These are phyloP conservation scores for Corythornis leucogaster DNA, from an alignment of 2,797 vertebrate species.

Conservation along the genomic window DNA sequence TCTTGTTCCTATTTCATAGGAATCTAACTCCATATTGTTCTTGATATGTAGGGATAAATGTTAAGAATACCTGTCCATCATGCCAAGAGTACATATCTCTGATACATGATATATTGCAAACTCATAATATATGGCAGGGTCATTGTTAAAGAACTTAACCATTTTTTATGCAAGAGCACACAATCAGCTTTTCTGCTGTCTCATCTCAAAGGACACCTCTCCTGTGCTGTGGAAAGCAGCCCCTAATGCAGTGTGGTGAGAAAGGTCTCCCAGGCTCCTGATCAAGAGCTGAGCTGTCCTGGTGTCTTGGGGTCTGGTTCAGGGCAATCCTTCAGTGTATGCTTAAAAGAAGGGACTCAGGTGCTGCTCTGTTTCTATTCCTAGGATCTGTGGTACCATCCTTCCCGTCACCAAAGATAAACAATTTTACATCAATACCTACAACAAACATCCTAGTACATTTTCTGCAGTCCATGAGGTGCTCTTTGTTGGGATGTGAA, in stretches of 20 bases:
- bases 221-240: background rate
- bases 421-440: background rate
- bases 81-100: no score
- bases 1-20: background rate
- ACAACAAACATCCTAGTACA: background rate
- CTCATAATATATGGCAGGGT: background rate
- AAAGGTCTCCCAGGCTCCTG: background rate
- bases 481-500: background rate
- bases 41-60: background rate
- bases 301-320: background rate
- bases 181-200: background rate
- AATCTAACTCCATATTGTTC: background rate
- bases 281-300: background rate
- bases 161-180: background rate
- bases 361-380: background rate
- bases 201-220: background rate
- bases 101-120: background rate
- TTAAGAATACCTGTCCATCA: no score
- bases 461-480: background rate
- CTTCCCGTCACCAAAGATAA: accelerated
- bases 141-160: background rate
- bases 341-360: background rate
- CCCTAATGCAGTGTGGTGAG: background rate
- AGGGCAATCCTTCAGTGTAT: background rate
- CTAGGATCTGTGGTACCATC: background rate